phyloP scores from a whole-genome alignment of 2,888 invertebrate genomes.

The Lasioglossum pauxillum region DNA sequence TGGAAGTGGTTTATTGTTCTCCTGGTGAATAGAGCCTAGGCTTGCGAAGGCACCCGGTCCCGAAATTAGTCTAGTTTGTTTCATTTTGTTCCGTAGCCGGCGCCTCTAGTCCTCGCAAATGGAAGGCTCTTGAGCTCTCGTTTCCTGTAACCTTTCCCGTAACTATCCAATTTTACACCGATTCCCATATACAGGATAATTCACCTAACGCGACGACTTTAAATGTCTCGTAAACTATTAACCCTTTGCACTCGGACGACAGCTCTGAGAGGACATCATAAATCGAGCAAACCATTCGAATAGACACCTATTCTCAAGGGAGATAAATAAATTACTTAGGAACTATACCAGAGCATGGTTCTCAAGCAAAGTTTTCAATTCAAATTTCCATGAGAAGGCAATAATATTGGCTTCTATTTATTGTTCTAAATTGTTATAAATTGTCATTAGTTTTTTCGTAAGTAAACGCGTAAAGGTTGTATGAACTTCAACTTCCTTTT shows the following conservation, averaged over 20 bases:
- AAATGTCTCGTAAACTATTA: background rate
- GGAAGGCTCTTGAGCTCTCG: background rate
- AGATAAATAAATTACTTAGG: background rate
- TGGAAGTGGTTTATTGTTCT: constrained; percentile 13
- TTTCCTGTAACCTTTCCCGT: background rate
- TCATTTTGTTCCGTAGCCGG: background rate
- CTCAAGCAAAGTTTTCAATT: background rate
- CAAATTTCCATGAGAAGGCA: background rate
- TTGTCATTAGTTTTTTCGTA: too few relatives aligned
- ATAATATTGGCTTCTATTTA: background rate
- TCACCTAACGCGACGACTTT: background rate
- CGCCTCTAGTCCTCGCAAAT: background rate
- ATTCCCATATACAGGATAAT: background rate
- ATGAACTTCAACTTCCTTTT: too few relatives aligned
- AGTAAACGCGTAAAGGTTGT: too few relatives aligned
- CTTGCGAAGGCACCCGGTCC: background rate
- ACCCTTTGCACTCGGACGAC: background rate
- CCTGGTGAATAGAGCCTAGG: background rate
- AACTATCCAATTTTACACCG: background rate
- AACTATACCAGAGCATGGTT: background rate
- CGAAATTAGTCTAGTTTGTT: background rate
- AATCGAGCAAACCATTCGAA: background rate
- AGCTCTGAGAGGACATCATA: background rate
- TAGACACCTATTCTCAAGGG: background rate
- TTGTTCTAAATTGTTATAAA: background rate